A percentile compares a stretch with the other conserved stretches of the same genome.
These are phyloP conservation scores for Pterocles burchelli DNA, from an alignment of 2,113 vertebrate species.

Conservation along the genomic window DNA sequence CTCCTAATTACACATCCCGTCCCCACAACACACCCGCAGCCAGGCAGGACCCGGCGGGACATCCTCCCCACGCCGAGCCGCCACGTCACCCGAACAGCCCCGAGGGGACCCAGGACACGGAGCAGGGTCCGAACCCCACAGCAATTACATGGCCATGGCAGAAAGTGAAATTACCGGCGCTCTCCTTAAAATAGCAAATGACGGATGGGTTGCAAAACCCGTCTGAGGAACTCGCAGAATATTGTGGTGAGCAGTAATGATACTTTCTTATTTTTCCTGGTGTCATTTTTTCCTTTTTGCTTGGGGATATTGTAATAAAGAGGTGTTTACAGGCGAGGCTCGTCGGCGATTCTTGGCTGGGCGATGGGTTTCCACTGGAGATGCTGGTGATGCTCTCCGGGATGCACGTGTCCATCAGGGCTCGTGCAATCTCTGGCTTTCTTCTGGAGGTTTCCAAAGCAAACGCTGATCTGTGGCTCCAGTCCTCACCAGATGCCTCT, in stretches of 20 bases:
- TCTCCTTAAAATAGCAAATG: not conserved
- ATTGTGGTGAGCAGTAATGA: not conserved
- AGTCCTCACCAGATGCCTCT: not conserved
- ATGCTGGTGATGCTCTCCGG: not conserved
- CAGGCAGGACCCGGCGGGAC: not conserved
- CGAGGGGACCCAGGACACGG: not conserved
- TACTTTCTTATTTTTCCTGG: not conserved
- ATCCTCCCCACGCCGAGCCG: fast-evolving
- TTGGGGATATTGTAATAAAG: not conserved
- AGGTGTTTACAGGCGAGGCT: not conserved
- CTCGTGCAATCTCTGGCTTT: not conserved
- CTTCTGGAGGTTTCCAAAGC: not conserved
- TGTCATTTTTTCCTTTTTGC: not conserved
- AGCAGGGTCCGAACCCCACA: not conserved
- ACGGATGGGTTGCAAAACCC: fast-evolving
- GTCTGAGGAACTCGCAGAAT: not conserved
- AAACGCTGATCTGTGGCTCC: fast-evolving
- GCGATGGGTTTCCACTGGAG: not conserved
- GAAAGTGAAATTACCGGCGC: not conserved
- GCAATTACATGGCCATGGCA: fast-evolving
- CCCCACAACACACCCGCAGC: not conserved
- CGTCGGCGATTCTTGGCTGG: fast-evolving
- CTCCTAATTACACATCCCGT: not conserved
- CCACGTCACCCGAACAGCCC: not conserved
- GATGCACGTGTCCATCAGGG: not conserved